These are phyloP conservation scores for Columbina picui DNA, from an alignment of 2,113 vertebrate species.

Conservation along the genomic window DNA sequence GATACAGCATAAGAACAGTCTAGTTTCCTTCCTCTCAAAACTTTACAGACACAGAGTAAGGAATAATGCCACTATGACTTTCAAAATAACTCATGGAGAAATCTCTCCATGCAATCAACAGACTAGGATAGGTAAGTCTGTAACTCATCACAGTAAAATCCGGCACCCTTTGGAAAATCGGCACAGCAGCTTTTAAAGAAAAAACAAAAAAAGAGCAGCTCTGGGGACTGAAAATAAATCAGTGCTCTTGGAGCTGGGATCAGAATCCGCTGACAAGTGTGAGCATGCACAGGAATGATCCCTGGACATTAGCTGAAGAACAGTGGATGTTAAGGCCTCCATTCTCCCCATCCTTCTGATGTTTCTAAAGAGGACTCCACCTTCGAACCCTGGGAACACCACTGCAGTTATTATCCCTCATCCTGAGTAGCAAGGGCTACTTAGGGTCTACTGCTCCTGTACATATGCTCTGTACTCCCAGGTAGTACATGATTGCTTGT, in stretches of 20 bases:
- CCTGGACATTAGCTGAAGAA: neutral
- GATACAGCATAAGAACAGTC: neutral
- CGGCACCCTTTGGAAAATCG: neutral
- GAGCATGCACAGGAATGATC: neutral
- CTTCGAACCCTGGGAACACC: neutral
- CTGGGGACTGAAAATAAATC: neutral
- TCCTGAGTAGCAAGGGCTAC: neutral
- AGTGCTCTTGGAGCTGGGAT: neutral
- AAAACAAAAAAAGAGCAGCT: neutral
- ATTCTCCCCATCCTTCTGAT: neutral
- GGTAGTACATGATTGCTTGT: neutral
- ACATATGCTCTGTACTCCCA: neutral
- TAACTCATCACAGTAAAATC: neutral
- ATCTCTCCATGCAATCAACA: neutral
- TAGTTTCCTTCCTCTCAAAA: neutral
- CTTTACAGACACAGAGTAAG: neutral
- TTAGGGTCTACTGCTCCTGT: neutral
- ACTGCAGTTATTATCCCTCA: neutral
- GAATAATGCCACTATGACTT: neutral
- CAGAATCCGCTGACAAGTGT: neutral
- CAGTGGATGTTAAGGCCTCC: fast-evolving
- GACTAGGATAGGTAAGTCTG: neutral
- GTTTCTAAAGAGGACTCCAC: neutral
- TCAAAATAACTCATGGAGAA: neutral
- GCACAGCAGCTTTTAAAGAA: neutral